phyloP scores from a whole-genome alignment of 2,113 vertebrate genomes.

The Dolichotis patagonum region DNA sequence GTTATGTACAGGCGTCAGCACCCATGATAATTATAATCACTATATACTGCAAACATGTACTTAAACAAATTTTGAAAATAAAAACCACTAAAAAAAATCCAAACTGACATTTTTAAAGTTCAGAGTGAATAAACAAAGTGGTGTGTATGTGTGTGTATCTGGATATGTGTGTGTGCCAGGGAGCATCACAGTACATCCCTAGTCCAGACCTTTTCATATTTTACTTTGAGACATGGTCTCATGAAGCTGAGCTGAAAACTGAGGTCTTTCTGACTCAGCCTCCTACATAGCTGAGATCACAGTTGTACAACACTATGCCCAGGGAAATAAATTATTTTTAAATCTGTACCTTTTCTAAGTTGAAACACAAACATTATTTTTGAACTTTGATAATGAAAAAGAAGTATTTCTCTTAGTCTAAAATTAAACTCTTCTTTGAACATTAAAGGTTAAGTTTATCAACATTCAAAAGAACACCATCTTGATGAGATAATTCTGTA shows the following conservation, averaged over 20 bases:
- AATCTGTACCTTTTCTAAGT: background rate
- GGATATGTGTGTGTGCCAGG: background rate
- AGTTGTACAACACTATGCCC: background rate
- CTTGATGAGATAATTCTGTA: background rate
- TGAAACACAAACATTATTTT: background rate
- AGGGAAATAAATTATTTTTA: background rate
- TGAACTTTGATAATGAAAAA: background rate
- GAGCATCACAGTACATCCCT: background rate
- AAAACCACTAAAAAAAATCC: background rate
- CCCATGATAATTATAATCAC: background rate
- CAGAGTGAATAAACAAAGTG: background rate
- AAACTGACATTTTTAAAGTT: background rate
- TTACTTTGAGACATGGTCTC: background rate
- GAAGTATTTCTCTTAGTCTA: background rate
- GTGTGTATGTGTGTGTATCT: background rate
- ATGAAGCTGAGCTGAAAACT: background rate
- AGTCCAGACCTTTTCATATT: background rate
- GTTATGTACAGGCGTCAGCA: background rate
- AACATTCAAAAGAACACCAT: background rate
- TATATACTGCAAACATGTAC: background rate
- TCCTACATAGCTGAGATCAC: background rate
- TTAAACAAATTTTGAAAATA: background rate
- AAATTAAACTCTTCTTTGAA: slow-evolving; percentile 35
- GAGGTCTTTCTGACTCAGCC: background rate
- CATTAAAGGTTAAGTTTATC: background rate